Evolutionary conservation across 2,888 invertebrate genomes (phyloP).

Genomic region (Gymnocheta viridis): DNA sequence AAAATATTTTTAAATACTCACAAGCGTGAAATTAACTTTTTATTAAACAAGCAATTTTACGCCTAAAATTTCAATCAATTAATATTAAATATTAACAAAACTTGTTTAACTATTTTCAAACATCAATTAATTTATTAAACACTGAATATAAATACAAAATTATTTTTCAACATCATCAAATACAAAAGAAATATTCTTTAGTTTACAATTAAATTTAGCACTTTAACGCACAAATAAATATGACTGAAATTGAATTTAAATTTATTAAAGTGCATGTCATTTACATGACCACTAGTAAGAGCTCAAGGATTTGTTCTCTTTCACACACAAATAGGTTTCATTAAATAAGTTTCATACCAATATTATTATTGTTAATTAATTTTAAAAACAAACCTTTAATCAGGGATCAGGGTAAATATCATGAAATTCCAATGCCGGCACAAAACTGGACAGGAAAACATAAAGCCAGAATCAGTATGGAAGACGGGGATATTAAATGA

Average conservation of each 20-base stretch:
- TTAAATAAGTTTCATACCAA: slow-evolving; percentile 7
- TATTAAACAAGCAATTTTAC: too few species aligned
- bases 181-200: too few species aligned
- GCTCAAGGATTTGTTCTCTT: slow-evolving; percentile 1
- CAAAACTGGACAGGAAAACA: background rate
- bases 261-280: background rate
- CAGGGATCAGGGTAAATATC: background rate
- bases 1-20: too few species aligned
- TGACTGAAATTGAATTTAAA: background rate
- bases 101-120: too few species aligned
- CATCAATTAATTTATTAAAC: too few species aligned
- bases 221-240: background rate
- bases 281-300: background rate
- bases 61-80: too few species aligned
- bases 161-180: too few species aligned
- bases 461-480: background rate
- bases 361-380: slow-evolving; percentile 36
- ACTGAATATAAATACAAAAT: too few species aligned
- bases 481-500: background rate
- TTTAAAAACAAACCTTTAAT: slow-evolving; percentile 14
- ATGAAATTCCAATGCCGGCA: background rate
- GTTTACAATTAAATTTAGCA: background rate
- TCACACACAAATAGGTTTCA: background rate
- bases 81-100: too few species aligned
- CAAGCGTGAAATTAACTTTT: too few species aligned